Evolutionary conservation across 2,888 invertebrate genomes (phyloP), one percentile per base, ranked within the genome.

Genomic region (Tineola bisselliella): DNA sequence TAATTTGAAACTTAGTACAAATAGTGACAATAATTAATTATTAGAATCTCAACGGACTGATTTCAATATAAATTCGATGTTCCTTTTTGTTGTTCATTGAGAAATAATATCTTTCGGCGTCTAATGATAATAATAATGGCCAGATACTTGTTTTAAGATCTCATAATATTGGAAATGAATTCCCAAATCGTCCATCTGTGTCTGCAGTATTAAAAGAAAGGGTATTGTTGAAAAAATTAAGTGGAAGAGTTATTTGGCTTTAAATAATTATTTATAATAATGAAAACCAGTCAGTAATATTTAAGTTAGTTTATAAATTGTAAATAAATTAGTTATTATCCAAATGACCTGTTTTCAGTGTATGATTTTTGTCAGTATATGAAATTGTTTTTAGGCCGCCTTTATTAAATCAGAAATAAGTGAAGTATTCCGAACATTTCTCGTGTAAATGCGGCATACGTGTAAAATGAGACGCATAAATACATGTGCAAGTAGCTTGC

Each of bases 211-310:
- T 48, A 48, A n/a, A 10, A n/a, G 10, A n/a, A 48, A 48, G 3
- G 3, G 2, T 17, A 48, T n/a, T 48, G n/a, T 48, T 13, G 13
- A 48, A 48, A 15, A 38, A 38, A 6, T 12, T 10, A 56, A 5
- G 30, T 19, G 19, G 11, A 25, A n/a, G 12, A 5, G 25, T 19
- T 25, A 25, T 58, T 58, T 58, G 58, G 58, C 58, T 58, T 58
- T 58, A 58, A 57, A 19, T 56, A 56, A n/a, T 30, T 30, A 58
- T 58, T 33, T 58, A 58, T 58, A 58, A 58, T 58, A 25, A 17
- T 25, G 30, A 58, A 31, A 58, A 15, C 58, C 58, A 58, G 58
- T 58, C 58, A 58, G 58, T 58, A 58, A 58, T 57, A 3, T 56
- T 31, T 33, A 58, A 33, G 58, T 54, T 18, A 18, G 8, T 8